Evolutionary conservation across 2,113 vertebrate species (phyloP).

Genomic region (Myotis brandtii): DNA sequence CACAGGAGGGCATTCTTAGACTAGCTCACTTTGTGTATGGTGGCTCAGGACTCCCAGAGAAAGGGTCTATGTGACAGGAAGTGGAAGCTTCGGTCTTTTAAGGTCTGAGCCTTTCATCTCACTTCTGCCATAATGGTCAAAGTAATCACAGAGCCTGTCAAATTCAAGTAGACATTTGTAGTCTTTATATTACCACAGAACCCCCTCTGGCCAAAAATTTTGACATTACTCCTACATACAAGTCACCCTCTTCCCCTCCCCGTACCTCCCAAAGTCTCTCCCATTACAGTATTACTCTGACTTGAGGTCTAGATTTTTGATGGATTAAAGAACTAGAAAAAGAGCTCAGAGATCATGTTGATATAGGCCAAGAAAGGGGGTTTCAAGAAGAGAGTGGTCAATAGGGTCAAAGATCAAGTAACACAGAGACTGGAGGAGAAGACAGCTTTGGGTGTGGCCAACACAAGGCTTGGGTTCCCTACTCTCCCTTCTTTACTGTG

Average conservation of each 20-base stretch:
- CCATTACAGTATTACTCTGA: neutral
- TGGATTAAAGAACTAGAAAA: neutral
- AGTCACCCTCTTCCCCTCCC: neutral
- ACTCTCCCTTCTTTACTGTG: neutral
- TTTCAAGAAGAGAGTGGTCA: neutral
- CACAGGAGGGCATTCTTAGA: neutral
- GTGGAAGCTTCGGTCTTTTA: neutral
- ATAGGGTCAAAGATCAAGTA: neutral
- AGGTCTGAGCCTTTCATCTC: neutral
- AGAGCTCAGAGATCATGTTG: neutral
- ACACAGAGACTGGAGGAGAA: neutral
- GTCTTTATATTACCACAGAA: neutral
- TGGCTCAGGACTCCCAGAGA: neutral
- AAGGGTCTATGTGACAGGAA: neutral
- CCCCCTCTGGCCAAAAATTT: neutral
- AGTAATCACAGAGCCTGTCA: neutral
- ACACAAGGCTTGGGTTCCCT: neutral
- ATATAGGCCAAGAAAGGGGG: neutral
- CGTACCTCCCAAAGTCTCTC: neutral
- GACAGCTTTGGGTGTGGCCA: neutral
- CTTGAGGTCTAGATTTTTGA: neutral
- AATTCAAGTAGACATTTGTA: neutral
- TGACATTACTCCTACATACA: neutral
- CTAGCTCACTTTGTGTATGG: neutral
- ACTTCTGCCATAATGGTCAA: neutral